Percentiles rank a stretch among this genome's conserved stretches.
These are phyloP conservation scores for Cercopithecus petaurista DNA, from an alignment of 2,797 vertebrate species.

Conservation along the genomic window DNA sequence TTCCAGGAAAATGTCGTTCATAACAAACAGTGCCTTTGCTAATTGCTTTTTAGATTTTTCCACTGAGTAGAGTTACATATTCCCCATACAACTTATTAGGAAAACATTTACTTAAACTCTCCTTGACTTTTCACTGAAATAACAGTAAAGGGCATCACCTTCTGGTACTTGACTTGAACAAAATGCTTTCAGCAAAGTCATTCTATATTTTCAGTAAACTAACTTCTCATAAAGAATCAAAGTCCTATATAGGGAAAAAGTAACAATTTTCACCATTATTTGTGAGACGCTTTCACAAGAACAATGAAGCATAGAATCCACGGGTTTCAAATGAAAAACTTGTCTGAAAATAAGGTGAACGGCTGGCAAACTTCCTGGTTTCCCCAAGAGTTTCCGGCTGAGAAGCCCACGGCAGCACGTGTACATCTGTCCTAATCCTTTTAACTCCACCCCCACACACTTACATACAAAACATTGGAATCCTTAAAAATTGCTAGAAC, in stretches of 20 bases:
- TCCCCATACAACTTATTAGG: conserved; percentile 36
- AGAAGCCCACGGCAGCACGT: neutral
- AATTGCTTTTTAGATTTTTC: conserved; percentile 64
- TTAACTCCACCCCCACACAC: neutral
- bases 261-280: conserved; percentile 39
- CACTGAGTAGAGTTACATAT: conserved; percentile 22
- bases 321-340: conserved; percentile 41
- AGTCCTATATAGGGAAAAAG: neutral
- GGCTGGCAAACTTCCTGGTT: conserved; percentile 15
- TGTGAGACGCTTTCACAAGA: conserved; percentile 38
- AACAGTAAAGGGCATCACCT: conserved; percentile 34
- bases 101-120: conserved; percentile 60
- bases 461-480: neutral
- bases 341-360: conserved; percentile 54
- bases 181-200: conserved; percentile 31
- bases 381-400: neutral
- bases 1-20: conserved; percentile 58
- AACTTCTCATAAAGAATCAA: conserved; percentile 40
- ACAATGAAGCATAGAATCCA: neutral
- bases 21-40: conserved; percentile 49
- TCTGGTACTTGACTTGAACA: neutral
- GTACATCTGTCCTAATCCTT: neutral
- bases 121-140: conserved; percentile 54
- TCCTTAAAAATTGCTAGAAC: neutral
- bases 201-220: neutral